Base-by-base conservation (phyloP, 30 jellyfish, hydroid and myxozoan genomes). In the Nemopilema nomurai region DNA sequence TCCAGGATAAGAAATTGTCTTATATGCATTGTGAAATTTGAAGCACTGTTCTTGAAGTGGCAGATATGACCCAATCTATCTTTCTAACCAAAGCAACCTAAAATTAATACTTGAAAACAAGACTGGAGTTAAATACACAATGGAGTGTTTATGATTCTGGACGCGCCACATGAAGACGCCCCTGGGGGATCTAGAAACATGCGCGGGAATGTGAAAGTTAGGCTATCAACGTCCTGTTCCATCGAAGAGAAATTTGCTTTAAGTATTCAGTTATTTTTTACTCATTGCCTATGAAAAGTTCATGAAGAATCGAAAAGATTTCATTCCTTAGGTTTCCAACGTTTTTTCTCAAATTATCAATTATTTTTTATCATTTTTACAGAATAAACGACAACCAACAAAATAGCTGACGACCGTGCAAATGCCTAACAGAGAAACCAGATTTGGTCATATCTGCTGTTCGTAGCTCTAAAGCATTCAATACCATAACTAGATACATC, bases 101-200 rank as follows among this genome's bases (percentile, higher is more conserved):
- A n/a, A n/a, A n/a, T n/a, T n/a, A n/a, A n/a, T n/a, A n/a, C n/a
- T n/a, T n/a, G n/a, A n/a, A n/a, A n/a, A n/a, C n/a, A n/a, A n/a
- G n/a, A n/a, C n/a, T n/a, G n/a, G n/a, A n/a, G n/a, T n/a, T n/a
- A n/a, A n/a, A n/a, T n/a, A n/a, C n/a, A n/a, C n/a, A n/a, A n/a
- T n/a, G n/a, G n/a, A n/a, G n/a, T n/a, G n/a, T n/a, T n/a, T n/a
- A n/a, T n/a, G n/a, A n/a, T n/a, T n/a, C n/a, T n/a, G n/a, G n/a
- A n/a, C n/a, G n/a, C n/a, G 98, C 57, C 57, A 41, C 57, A 41
- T 41, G 57, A 41, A 41, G 57, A 41, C 57, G 57, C 57, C 9
- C 57, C 57, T 41, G 57, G 57, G 57, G 57, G 57, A 13, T 41
- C 57, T 41, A 41, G 57, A 41, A 41, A 41, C 57, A 41, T 3